Base-by-base conservation (phyloP, 64 coral and sea anemone species). In the Trachythela sp. region DNA sequence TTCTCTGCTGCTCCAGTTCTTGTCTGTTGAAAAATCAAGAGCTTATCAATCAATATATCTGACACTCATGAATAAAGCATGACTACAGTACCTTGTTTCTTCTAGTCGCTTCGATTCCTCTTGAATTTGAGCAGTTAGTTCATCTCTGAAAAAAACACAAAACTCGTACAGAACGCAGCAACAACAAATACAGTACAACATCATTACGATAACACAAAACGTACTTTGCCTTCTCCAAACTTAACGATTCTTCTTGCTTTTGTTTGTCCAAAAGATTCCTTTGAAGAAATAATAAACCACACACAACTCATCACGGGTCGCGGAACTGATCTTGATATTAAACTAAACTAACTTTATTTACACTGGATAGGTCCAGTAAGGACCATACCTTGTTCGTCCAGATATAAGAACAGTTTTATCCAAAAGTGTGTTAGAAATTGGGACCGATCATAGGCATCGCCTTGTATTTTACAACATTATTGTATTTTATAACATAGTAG, bases 191-290 rank as follows among this genome's bases (percentile, higher is more conserved):
- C 15, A 36, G 6, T n/a, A 14, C 13, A 80, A 80, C 13, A 9
- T 4, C 15, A 35, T 5, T 40, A 59, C 8, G 5, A 88, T 15
- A 51, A 24, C 8, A n/a, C 84, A 6, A 33, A 52, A 4, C 54
- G 43, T 84, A 95, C 96, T 91, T 93, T 14, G 94, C 94, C 84
- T 99, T 88, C 77, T 99, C 96, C 22, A 99, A 90, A 91, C 88
- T 88, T 48, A 91, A 88, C 31, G 90, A 94, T 84, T 99, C 96
- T 22, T 92, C 85, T 48, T 92, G 91, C 86, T 99, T 99, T 52
- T 99, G 96, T 43, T 99, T 92, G 54, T 99, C 96, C 30, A 99
- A 91, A 87, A 93, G 93, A 88, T 89, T 95, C 71, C 96, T 99
- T 18, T 59, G 83, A 83, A 32, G 59, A n/a, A 45, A 17, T 36